These are phyloP conservation scores for Oreochromis grahami DNA, from an alignment of 2,797 vertebrate species.

Conservation along the genomic window DNA sequence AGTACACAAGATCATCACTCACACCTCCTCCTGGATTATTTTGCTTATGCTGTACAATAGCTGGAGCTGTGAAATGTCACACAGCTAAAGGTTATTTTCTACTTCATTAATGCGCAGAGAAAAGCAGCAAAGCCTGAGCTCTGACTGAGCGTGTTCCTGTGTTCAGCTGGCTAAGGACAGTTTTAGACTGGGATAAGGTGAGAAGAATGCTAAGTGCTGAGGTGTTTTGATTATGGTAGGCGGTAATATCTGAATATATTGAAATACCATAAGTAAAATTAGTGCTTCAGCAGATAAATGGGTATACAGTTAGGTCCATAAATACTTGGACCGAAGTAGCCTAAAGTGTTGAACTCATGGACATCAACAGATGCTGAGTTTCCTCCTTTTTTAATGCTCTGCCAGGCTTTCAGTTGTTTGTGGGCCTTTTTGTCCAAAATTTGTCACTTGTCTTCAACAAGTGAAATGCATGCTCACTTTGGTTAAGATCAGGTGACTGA, in stretches of 20 bases:
- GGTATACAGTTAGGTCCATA: not conserved
- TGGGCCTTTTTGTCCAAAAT: not conserved
- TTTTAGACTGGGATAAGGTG: not conserved
- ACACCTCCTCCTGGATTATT: not conserved
- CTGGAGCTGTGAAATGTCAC: constrained; percentile 56
- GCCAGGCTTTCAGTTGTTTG: not conserved
- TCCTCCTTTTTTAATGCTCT: not conserved
- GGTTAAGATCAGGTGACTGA: not conserved
- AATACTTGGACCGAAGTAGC: accelerated
- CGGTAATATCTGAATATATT: not conserved
- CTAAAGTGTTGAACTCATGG: not conserved
- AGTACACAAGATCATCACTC: not conserved
- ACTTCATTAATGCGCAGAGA: constrained; percentile 14
- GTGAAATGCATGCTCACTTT: not conserved
- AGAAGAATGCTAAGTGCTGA: not conserved
- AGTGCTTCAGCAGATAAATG: not conserved
- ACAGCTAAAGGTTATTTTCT: constrained; percentile 55
- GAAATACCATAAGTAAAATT: not conserved
- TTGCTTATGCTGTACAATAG: constrained; percentile 1
- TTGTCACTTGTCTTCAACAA: not conserved
- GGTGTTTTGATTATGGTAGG: not conserved
- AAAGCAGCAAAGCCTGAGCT: not conserved
- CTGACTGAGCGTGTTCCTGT: not conserved
- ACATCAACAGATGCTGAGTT: not conserved
- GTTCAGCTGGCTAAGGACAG: constrained; percentile 18